Base-by-base conservation (phyloP, 92 coral and sea anemone species). In the Virgularia gustaviana region DNA sequence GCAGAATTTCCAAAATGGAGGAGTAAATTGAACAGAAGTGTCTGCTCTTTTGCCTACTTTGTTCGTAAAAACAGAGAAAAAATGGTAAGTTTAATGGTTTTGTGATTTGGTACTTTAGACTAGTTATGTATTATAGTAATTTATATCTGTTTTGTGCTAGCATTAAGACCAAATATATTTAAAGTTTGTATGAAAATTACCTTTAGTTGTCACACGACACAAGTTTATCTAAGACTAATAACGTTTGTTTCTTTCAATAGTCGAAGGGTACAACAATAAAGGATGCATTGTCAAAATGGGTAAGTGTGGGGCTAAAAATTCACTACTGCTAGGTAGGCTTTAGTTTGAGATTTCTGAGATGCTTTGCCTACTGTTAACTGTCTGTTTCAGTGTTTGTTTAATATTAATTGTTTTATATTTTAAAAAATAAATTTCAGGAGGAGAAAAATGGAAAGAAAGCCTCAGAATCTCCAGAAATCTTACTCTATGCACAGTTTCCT, bases 211-310 rank as follows among this genome's bases (percentile, higher is more conserved):
- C n/a, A n/a, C n/a, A n/a, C n/a, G n/a, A n/a, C n/a, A n/a, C n/a
- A n/a, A n/a, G n/a, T n/a, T n/a, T n/a, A n/a, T n/a, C n/a, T n/a
- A n/a, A n/a, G n/a, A n/a, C n/a, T n/a, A n/a, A n/a, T n/a, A n/a
- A n/a, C n/a, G n/a, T n/a, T n/a, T n/a, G n/a, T n/a, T n/a, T n/a
- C n/a, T n/a, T n/a, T n/a, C n/a, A n/a, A n/a, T n/a, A n/a, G n/a
- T n/a, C n/a, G n/a, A 92, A 92, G 71, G 98, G 96, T 57, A 92
- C 98, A 33, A 92, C 98, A 33, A 92, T 92, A 71, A 92, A 92
- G 73, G 99, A 94, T 75, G 99, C 99, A 6, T 78, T 94, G 36
- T 77, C 90, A 18, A 70, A 70, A 73, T 94, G 96, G 99, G 99
- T 89, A 70, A 82, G 96, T 73, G n/a, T n/a, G 4, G 7, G 7